Percentiles rank a stretch among this genome's conserved stretches.
These are phyloP conservation scores for Sarcophilus harrisii DNA, from an alignment of 2,797 vertebrate genomes.

Conservation along the genomic window DNA sequence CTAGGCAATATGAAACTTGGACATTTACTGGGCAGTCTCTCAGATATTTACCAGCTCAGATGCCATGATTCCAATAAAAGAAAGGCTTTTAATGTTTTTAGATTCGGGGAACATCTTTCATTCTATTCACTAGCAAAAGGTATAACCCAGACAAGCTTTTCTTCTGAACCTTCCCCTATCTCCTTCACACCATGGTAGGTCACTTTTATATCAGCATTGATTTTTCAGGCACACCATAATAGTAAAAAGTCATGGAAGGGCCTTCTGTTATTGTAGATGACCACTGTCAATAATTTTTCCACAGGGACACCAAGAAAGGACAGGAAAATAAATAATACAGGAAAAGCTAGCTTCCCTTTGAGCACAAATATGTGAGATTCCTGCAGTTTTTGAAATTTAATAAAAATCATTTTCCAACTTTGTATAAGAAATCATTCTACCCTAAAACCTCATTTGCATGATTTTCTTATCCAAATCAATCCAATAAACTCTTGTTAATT, in stretches of 20 bases:
- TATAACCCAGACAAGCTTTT: constrained; percentile 57
- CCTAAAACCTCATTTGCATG: neutral
- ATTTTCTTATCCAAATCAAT: neutral
- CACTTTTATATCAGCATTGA: constrained; percentile 41
- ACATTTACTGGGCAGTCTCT: neutral
- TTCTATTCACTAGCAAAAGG: constrained; percentile 57
- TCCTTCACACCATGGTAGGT: constrained; percentile 36
- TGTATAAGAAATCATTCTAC: neutral
- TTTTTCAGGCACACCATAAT: constrained; percentile 57
- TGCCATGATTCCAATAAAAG: neutral
- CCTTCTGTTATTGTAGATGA: constrained; percentile 28
- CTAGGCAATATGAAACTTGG: neutral
- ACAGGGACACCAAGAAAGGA: neutral
- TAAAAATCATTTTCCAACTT: neutral
- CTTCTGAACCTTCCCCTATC: constrained; percentile 41
- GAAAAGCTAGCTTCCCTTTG: neutral
- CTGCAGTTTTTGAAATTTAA: neutral
- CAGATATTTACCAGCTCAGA: neutral
- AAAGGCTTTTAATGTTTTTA: constrained; percentile 49
- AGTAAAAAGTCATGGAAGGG: constrained; percentile 52
- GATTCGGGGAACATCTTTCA: constrained; percentile 39
- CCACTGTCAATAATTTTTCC: constrained; percentile 4
- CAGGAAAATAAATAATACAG: neutral
- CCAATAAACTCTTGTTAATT: neutral
- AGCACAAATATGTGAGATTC: neutral